Base-by-base conservation (phyloP, 2,113 vertebrate species). In the Maccullochella peelii region DNA sequence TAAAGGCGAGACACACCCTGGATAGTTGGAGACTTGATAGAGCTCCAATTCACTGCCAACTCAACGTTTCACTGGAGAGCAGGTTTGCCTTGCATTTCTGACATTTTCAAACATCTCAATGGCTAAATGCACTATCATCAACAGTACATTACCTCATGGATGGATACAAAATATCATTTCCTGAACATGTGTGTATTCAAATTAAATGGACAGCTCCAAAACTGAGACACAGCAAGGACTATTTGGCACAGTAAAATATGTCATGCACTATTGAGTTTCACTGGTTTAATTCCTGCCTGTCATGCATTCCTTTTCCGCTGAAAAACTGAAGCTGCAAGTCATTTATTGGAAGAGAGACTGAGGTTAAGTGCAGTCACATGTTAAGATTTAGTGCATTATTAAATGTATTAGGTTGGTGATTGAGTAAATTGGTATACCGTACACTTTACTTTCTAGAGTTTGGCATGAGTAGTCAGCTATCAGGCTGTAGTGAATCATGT, bases 201-300 rank as follows among this genome's bases (percentile, higher is more conserved):
- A 82, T 89, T 30, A 80, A 77, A 82, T 4, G 33, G 63, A 85
- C 79, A 49, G 78, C 40, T 73, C 77, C 75, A 83, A 86, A 77
- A 72, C 27, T 47, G 36, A 75, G 59, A 73, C 77, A 67, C 40
- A 72, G 68, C 73, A 57, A 71, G 62, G 65, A 40, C 30, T 55
- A 74, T 83, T 78, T 77, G 69, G 61, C 33, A 61, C 42, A 66
- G 12, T 66, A 5, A 77, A 84, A 86, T 55, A 80, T 74, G 80
- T 77, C 84, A 88, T 30, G n/a, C 86, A 42, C 82, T 57, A 91
- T 80, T 87, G 54, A 78, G 79, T 86, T 90, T 89, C 80, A 86
- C 79, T 77, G 73, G 62, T 84, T 88, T 79, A 69, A 90, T 71
- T 66, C 49, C 25, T 52, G 74, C 42, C 66, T 84, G 79, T 81